Evolutionary conservation across 2,888 invertebrate genomes (phyloP), one percentile per base, ranked within the genome.

Genomic region (Thalpophila matura): DNA sequence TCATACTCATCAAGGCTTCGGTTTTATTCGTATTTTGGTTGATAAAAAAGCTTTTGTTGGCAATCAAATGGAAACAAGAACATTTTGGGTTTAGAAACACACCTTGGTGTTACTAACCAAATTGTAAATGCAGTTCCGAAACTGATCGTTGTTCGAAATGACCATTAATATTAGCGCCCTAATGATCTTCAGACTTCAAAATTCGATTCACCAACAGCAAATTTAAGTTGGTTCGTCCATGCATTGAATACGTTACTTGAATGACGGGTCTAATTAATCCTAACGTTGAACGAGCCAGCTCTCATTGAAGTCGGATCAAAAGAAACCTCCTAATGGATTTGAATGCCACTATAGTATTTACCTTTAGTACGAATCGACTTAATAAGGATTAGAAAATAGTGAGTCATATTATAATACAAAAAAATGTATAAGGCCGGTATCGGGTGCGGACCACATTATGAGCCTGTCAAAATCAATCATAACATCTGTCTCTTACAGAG

Each of bases 311-410:
- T 57, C 75, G 86, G 86, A 91, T 93, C 90, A 91, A 93, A 94
- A 93, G 91, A 92, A 91, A 89, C 87, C 89, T 88, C 79, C 85
- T 93, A 93, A 94, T 94, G 93, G 87, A 88, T 93, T 92, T 93
- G 92, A 94, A 93, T 91, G 82, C 89, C 74, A 75, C 80, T 72
- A 87, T 86, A 87, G 86, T 87, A 86, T 87, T 87, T 88, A 85
- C 86, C 86, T 88, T 84, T 75, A 72, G 68, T 80, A 71, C 49
- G 66, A 63, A 77, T 76, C 59, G 72, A 75, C 73, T 71, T 56
- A 74, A 64, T 75, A 67, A 59, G 63, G 46, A 54, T 68, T 65
- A 63, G 60, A 75, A 79, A 73, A 75, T 69, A 66, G 69, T 80
- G 76, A 81, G 51, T 81, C 80, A 80, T 76, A 63, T 59, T 43